phyloP scores from a whole-genome alignment of 2,113 vertebrate species.

The Sorex fumeus region DNA sequence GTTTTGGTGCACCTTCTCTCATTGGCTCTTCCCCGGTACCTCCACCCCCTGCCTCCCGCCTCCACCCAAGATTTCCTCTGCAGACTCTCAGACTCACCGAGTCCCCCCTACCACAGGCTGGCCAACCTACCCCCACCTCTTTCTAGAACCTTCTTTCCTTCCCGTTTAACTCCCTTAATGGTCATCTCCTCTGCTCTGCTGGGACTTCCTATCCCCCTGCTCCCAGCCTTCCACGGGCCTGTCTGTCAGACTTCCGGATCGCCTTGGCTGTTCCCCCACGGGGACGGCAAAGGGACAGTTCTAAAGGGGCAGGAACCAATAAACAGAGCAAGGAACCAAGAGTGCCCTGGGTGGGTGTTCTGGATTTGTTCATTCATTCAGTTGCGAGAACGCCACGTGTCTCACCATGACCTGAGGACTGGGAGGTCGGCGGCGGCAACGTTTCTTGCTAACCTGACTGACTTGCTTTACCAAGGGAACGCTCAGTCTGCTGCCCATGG shows the following conservation, averaged over 20 bases:
- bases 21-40: not conserved
- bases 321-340: not conserved
- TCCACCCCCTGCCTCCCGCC: not conserved
- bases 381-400: not conserved
- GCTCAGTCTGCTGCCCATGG: not conserved
- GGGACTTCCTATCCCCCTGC: not conserved
- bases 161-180: not conserved
- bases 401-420: not conserved
- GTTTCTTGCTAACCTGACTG: not conserved
- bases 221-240: not conserved
- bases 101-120: not conserved
- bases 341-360: not conserved
- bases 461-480: not conserved
- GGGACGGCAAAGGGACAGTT: too few species aligned
- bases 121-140: not conserved
- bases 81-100: not conserved
- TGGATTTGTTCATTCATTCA: too few species aligned
- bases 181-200: not conserved
- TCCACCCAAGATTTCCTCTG: not conserved
- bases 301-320: too few species aligned
- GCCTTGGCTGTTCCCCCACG: not conserved
- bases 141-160: constrained; percentile 56
- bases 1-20: not conserved
- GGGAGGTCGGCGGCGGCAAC: too few species aligned
- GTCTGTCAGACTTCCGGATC: rapidly evolving